These are phyloP conservation scores for Leptoclinus maculatus DNA, from an alignment of 2,797 vertebrate species.

Conservation along the genomic window DNA sequence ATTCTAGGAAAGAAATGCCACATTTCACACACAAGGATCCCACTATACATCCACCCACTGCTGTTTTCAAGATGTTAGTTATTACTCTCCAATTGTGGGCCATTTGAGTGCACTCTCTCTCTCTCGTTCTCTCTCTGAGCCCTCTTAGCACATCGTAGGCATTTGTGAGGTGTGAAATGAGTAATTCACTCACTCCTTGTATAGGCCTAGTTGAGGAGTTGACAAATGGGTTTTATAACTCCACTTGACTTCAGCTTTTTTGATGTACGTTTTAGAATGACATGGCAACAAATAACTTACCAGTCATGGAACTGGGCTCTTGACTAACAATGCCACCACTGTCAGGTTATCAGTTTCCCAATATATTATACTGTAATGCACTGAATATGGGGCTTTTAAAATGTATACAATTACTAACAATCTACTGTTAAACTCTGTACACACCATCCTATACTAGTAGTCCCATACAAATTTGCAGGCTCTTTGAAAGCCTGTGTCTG, in stretches of 20 bases:
- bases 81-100: conserved; percentile 64
- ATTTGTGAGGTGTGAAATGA: conserved; percentile 80
- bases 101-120: conserved; percentile 56
- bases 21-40: conserved; percentile 65
- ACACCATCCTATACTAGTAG: not conserved
- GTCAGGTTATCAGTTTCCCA: not conserved
- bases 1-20: conserved; percentile 5
- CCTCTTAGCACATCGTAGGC: conserved; percentile 70
- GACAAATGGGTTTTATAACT: conserved; percentile 68
- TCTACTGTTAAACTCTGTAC: not conserved
- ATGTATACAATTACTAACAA: not conserved
- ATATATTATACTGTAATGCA: not conserved
- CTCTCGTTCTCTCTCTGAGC: conserved; percentile 29
- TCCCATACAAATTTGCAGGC: conserved; percentile 7
- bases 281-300: conserved; percentile 25
- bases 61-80: conserved; percentile 70
- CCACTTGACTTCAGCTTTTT: conserved; percentile 33
- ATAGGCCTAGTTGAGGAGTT: conserved; percentile 58
- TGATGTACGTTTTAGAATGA: conserved; percentile 50
- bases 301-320: conserved; percentile 17
- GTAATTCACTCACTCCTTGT: conserved; percentile 68
- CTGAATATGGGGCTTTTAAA: not conserved
- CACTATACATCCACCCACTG: conserved; percentile 65
- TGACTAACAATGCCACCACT: not conserved
- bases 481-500: conserved; percentile 7